Percentiles rank a stretch among this genome's conserved stretches.
These are phyloP conservation scores for Tragopan temminckii DNA, from an alignment of 2,797 vertebrate genomes.

Conservation along the genomic window DNA sequence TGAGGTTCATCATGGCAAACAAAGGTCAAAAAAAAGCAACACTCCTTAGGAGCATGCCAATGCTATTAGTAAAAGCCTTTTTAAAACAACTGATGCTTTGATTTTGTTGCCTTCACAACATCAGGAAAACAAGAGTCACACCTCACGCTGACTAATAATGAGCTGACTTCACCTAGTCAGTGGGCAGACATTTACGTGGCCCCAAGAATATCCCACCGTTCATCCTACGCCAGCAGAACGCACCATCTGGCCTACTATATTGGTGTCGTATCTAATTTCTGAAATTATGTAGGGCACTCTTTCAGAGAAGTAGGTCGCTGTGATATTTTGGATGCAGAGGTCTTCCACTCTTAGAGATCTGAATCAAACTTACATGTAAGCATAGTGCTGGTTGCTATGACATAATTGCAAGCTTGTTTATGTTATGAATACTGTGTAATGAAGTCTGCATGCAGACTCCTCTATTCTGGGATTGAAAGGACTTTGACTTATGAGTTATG, in stretches of 20 bases:
- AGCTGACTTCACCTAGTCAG: constrained; percentile 65
- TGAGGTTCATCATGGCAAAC: background rate
- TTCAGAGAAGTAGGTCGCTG: constrained; percentile 68
- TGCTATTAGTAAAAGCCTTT: constrained; percentile 47
- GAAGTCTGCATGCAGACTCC: constrained; percentile 54
- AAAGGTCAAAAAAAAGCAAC: background rate
- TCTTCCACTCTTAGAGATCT: constrained; percentile 67
- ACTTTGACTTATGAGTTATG: constrained; percentile 72
- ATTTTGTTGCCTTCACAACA: constrained; percentile 58
- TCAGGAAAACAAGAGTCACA: constrained; percentile 54
- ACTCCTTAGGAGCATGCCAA: constrained; percentile 5
- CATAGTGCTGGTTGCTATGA: constrained; percentile 73
- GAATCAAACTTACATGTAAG: constrained; percentile 64
- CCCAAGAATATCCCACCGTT: constrained; percentile 62
- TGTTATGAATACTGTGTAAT: constrained; percentile 67
- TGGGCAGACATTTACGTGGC: constrained; percentile 45
- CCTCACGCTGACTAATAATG: constrained; percentile 48
- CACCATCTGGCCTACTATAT: constrained; percentile 71
- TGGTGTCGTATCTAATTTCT: constrained; percentile 70
- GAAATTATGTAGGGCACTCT: constrained; percentile 67
- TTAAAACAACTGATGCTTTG: constrained; percentile 33
- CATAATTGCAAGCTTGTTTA: constrained; percentile 73
- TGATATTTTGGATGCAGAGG: constrained; percentile 74
- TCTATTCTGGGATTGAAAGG: constrained; percentile 74
- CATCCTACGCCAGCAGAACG: constrained; percentile 68